Evolutionary conservation across 2,113 vertebrate genomes (phyloP).

Genomic region (Tor tambroides): DNA sequence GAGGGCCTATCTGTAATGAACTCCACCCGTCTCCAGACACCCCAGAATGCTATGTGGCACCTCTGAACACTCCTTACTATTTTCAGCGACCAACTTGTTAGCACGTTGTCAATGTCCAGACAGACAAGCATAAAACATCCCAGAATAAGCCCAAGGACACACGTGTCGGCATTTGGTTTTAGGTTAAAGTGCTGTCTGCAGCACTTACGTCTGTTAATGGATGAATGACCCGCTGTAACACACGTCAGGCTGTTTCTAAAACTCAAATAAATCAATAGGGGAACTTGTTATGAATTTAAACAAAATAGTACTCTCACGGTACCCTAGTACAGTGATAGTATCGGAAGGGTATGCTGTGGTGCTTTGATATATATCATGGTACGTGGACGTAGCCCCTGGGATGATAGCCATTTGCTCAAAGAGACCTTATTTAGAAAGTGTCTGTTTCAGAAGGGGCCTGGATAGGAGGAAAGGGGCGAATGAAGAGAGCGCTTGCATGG

Average conservation of each 20-base stretch:
- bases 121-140: conserved; percentile 44
- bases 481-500: conserved; percentile 30
- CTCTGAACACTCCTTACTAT: conserved; percentile 52
- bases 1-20: conserved; percentile 16
- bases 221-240: not conserved
- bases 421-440: conserved; percentile 57
- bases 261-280: not conserved
- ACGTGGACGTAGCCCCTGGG: not conserved
- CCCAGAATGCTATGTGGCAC: conserved; percentile 46
- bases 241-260: not conserved
- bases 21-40: conserved; percentile 28
- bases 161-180: conserved; percentile 36
- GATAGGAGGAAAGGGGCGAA: conserved; percentile 16
- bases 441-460: conserved; percentile 47
- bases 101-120: conserved; percentile 55
- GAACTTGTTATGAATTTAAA: not conserved
- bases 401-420: conserved; percentile 42
- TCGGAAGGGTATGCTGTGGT: not conserved
- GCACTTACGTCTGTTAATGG: conserved; percentile 15
- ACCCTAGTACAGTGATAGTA: not conserved
- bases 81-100: conserved; percentile 61
- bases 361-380: not conserved
- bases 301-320: not conserved
- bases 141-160: conserved; percentile 42
- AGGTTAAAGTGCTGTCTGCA: conserved; percentile 48